phyloP scores from a whole-genome alignment of 2,113 vertebrate genomes.

The Oxyruncus cristatus region DNA sequence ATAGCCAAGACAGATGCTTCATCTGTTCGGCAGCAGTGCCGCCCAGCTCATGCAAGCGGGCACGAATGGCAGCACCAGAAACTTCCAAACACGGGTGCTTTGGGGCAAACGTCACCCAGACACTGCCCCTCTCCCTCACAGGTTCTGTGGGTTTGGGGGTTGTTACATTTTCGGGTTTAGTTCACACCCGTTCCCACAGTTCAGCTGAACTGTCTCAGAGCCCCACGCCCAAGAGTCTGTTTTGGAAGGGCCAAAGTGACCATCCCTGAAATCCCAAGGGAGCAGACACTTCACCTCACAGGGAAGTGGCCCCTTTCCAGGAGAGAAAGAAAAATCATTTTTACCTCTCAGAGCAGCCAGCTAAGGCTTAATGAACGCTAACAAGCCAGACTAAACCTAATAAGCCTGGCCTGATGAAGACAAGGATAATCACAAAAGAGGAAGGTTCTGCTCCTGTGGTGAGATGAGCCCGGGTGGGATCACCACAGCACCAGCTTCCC shows the following conservation, averaged over 20 bases:
- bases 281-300: not conserved
- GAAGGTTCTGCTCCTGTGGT: not conserved
- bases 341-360: not conserved
- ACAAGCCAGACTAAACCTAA: not conserved
- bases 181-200: not conserved
- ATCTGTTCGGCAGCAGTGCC: not conserved
- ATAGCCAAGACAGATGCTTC: slow-evolving; percentile 17
- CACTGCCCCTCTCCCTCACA: not conserved
- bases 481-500: not conserved
- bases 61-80: not conserved
- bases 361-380: not conserved
- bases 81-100: not conserved
- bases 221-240: not conserved
- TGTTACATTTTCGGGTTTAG: not conserved
- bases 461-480: accelerated
- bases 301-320: not conserved
- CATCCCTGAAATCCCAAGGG: not conserved
- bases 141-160: not conserved
- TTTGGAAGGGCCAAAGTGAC: not conserved
- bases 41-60: not conserved
- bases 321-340: not conserved
- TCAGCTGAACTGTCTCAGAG: not conserved
- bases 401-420: not conserved
- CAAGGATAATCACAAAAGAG: not conserved
- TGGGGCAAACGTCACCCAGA: not conserved